Conservation (phyloP, 2,797 vertebrate genomes). For the Aplochiton taeniatus region DNA sequence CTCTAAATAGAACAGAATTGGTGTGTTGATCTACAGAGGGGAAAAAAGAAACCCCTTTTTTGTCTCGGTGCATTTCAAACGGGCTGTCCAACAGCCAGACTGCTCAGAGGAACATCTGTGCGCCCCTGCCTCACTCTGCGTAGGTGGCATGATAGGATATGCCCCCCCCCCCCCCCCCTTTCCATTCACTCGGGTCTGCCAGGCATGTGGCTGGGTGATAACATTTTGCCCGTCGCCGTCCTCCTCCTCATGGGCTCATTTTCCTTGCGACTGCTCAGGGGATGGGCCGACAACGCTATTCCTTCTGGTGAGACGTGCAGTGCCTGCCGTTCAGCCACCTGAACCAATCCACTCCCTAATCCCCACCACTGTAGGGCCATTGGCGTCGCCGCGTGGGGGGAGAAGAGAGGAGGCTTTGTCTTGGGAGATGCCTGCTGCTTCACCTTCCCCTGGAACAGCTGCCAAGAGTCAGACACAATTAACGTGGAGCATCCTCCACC, state of each 20-base stretch:
- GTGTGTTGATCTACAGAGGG: too few species aligned
- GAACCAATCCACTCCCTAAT: conserved; percentile 55
- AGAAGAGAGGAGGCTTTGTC: conserved; percentile 42
- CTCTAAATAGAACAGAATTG: too few species aligned
- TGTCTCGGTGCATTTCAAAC: too few species aligned
- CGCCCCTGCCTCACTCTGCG: conserved; percentile 8
- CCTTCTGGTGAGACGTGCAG: conserved; percentile 44
- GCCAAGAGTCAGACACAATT: conserved; percentile 34
- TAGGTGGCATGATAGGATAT: conserved; percentile 41
- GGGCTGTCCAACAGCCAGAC: too few species aligned
- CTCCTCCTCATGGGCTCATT: conserved; percentile 24
- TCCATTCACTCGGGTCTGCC: conserved; percentile 22
- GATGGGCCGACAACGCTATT: too few species aligned
- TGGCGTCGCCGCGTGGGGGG: conserved; percentile 32
- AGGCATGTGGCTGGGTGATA: conserved; percentile 52
- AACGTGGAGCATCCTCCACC: conserved; percentile 39
- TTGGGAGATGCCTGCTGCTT: conserved; percentile 33
- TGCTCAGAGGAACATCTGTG: too few species aligned
- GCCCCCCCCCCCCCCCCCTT: conserved; percentile 19
- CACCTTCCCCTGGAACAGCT: conserved; percentile 29
- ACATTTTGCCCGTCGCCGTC: conserved; percentile 38
- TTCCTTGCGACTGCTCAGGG: too few species aligned
- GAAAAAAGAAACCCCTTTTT: too few species aligned
- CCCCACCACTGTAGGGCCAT: conserved; percentile 42
- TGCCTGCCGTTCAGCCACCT: conserved; percentile 38